Evolutionary conservation across 2,888 invertebrate species (phyloP), one percentile per base, ranked within the genome.

Genomic region (Endotricha flammealis): DNA sequence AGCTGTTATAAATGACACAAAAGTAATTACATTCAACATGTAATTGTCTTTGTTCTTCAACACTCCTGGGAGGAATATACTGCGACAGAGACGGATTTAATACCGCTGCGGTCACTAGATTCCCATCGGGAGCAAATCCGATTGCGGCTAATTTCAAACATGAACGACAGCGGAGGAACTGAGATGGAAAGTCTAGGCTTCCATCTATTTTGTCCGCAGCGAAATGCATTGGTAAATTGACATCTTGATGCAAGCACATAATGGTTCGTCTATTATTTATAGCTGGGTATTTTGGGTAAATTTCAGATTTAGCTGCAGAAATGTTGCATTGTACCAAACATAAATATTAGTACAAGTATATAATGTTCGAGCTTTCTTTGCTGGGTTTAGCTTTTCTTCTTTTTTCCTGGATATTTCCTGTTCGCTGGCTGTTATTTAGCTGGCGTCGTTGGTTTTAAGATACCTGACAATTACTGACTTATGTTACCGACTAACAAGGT

Each of bases 141-240:
- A 60, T 60, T 54, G 58, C 53, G 51, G 49, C 51, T 60, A 53
- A 60, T 57, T 64, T 52, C 30, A 45, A 50, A 51, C 49, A 52
- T 44, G 49, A 20, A n/a, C 20, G 27, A 22, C 9, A 23, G 33
- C 27, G 35, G 42, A 47, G 40, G 27, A 54, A 61, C 49, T 57
- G 60, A 56, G 56, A 57, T 43, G 53, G 54, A 60, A 59, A 59
- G 47, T 39, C 33, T 17, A 28, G 43, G 35, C 29, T 46, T 34
- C 20, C 42, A 54, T 57, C 48, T 59, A 62, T 63, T 57, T 57
- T 34, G 20, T 37, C 51, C 39, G 44, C 36, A 39, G 36, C 36
- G 28, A 47, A 41, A 45, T 60, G 60, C 61, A 64, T 45, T 34
- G 44, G 38, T 51, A 57, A 62, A 59, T 49, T 56, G 60, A 59